Evolutionary conservation across 2,113 vertebrate genomes (phyloP).

Genomic region (Peromyscus californicus): DNA sequence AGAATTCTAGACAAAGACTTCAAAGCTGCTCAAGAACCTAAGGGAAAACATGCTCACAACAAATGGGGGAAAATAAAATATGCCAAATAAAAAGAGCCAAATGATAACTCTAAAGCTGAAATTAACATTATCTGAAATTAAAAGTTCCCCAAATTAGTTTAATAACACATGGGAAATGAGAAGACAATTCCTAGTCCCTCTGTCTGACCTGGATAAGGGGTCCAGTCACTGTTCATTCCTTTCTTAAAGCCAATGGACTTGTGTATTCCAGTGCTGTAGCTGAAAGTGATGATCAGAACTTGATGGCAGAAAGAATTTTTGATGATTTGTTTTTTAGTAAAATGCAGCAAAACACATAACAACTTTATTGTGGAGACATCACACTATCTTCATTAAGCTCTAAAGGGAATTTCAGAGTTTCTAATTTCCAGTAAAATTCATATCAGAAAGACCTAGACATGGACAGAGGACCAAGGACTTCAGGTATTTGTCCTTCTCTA

Average conservation of each 20-base stretch:
- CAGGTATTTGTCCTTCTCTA: not conserved
- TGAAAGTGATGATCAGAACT: not conserved
- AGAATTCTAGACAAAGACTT: not conserved
- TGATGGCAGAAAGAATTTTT: not conserved
- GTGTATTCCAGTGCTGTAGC: not conserved
- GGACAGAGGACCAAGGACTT: not conserved
- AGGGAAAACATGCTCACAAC: not conserved
- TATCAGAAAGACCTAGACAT: not conserved
- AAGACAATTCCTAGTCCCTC: not conserved
- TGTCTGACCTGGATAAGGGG: not conserved
- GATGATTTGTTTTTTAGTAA: not conserved
- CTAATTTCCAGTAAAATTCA: not conserved
- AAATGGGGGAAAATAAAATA: not conserved
- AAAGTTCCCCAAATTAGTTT: not conserved
- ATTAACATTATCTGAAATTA: not conserved
- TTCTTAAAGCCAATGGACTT: not conserved
- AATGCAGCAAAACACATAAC: not conserved
- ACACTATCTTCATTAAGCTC: not conserved
- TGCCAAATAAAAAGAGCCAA: not conserved
- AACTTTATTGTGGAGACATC: not conserved
- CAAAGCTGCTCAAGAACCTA: not conserved
- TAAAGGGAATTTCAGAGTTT: not conserved
- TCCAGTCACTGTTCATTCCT: not conserved
- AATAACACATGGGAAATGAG: not conserved
- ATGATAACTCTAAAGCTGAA: constrained; percentile 20